Base-by-base conservation (phyloP, 2,797 vertebrate species). In the Gymnothorax javanicus region DNA sequence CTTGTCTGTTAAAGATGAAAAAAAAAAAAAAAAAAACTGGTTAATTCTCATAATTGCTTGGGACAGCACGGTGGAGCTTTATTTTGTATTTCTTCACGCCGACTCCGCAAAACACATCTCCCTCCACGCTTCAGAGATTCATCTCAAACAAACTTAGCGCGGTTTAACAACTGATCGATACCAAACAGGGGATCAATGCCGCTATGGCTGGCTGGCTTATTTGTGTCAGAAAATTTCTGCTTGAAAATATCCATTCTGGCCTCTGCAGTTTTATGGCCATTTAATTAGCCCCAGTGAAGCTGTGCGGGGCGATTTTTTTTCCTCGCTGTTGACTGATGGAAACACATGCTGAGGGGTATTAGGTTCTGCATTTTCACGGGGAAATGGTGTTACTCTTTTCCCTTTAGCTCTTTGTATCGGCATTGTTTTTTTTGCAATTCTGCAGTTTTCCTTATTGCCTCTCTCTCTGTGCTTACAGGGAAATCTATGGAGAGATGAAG, bases 161-260 rank as follows among this genome's bases (percentile, higher is more conserved):
- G 89, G 91, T 91, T 91, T 90, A 89, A 90, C 84, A 89, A 91
- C 90, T 88, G 90, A 93, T 93, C 91, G 91, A 92, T 92, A 90
- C 56, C 43, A 87, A 62, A 86, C 27, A 17, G 62, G 17, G 83
- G 85, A 89, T 93, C 90, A 84, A 91, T 91, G 58, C 82, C 88
- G 89, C 85, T 88, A 88, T 75, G 88, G 90, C 84, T 86, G 85
- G 88, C 77, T 20, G 79, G 86, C 84, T 88, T 86, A 82, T 86
- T 77, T 90, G 84, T 84, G 83, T 84, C 86, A 87, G 85, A 87
- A 85, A 88, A 90, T 88, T 88, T 91, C 82, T 90, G 88, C 90
- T 91, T 83, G 82, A 91, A 86, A 91, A 92, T 91, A 92, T 91
- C 91, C 77, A 91, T 91, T 89, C 89, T 90, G 50, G 85, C 86